Percentiles rank a stretch among this genome's conserved stretches.
Conservation (phyloP, 2,113 vertebrate genomes). For the Gopherus flavomarginatus region DNA sequence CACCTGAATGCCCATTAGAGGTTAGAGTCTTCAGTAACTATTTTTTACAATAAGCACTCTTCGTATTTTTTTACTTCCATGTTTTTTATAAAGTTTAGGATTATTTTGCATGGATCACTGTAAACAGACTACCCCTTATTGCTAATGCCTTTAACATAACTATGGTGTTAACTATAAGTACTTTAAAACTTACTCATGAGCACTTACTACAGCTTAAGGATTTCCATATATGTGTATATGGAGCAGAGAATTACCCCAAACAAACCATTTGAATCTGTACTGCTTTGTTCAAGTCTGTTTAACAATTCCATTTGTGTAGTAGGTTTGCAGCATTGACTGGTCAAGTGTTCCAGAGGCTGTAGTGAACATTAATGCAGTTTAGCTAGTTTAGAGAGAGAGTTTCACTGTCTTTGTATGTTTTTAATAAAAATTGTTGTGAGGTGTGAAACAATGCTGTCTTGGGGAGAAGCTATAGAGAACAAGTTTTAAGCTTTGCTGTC, state of each 20-base stretch:
- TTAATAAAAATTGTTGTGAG: neutral
- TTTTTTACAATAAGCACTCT: constrained; percentile 75
- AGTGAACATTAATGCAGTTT: neutral
- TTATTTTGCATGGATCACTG: constrained; percentile 79
- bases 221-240: constrained; percentile 31
- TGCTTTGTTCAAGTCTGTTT: constrained; percentile 48
- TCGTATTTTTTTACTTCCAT: constrained; percentile 43
- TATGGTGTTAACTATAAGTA: constrained; percentile 65
- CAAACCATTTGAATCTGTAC: constrained; percentile 28
- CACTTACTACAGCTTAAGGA: constrained; percentile 72
- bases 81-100: constrained; percentile 73
- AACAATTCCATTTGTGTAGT: constrained; percentile 36
- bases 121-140: constrained; percentile 73
- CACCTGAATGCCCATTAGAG: constrained; percentile 31
- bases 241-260: constrained; percentile 37
- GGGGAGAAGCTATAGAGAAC: constrained; percentile 24
- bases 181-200: constrained; percentile 73
- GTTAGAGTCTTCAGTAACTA: constrained; percentile 65
- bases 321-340: constrained; percentile 48
- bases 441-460: neutral
- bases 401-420: neutral
- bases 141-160: constrained; percentile 69
- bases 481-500: constrained; percentile 43
- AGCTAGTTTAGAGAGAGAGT: neutral
- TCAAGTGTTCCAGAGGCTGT: constrained; percentile 36